These are phyloP conservation scores for Montipora foliosa DNA, from an alignment of 64 coral and sea anemone genomes.

Conservation along the genomic window DNA sequence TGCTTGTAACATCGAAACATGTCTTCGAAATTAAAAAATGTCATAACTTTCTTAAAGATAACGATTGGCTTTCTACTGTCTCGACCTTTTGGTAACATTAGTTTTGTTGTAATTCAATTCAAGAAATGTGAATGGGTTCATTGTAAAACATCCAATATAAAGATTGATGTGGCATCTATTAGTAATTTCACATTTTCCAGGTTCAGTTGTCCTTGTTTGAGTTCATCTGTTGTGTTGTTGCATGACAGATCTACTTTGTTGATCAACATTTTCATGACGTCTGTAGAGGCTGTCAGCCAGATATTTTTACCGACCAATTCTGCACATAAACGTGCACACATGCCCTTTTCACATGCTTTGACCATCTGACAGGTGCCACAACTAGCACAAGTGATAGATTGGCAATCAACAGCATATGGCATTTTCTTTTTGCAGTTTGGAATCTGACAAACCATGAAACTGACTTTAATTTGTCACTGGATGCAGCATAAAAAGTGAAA, in stretches of 20 bases:
- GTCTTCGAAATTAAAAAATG: too few relatives aligned
- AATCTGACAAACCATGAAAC: constrained; percentile 39
- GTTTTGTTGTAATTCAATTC: not conserved
- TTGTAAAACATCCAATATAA: constrained; percentile 50
- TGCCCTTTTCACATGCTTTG: constrained; percentile 22
- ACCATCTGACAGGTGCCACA: constrained; percentile 53
- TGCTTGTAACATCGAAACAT: too few relatives aligned
- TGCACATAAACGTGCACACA: constrained; percentile 43
- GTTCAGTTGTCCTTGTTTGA: constrained; percentile 44
- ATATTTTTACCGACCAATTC: constrained; percentile 38
- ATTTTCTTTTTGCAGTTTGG: constrained; percentile 41
- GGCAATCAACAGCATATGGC: not conserved
- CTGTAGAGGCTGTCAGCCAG: constrained; percentile 41
- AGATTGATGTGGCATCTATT: constrained; percentile 63
- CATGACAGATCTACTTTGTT: constrained; percentile 2
- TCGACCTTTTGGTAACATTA: not conserved
- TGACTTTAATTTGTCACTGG: too few relatives aligned
- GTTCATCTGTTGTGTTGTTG: constrained; percentile 20
- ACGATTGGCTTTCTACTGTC: too few relatives aligned
- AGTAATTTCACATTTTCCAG: constrained; percentile 48
- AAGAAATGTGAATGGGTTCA: constrained; percentile 1
- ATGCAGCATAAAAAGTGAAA: too few relatives aligned
- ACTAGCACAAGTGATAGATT: constrained; percentile 11
- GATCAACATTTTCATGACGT: constrained; percentile 34
- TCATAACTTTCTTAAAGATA: too few relatives aligned